Percentiles rank a stretch among this genome's conserved stretches.
These are phyloP conservation scores for Rallus crepitans DNA, from an alignment of 2,797 vertebrate species.

Conservation along the genomic window DNA sequence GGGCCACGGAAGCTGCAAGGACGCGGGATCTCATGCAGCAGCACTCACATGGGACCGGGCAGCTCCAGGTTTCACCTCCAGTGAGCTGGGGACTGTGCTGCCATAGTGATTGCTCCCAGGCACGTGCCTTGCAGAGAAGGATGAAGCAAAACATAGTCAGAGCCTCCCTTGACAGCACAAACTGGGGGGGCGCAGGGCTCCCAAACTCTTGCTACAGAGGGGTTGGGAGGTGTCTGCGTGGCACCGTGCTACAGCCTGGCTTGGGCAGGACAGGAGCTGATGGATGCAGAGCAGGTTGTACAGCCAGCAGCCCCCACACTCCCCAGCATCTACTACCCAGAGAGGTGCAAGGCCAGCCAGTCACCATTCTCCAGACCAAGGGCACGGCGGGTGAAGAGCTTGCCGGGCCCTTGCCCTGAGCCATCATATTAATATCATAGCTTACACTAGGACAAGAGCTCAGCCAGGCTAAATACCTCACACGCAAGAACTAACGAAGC, in stretches of 20 bases:
- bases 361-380: not conserved
- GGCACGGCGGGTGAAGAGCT: not conserved
- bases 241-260: not conserved
- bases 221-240: not conserved
- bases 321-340: accelerated
- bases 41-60: not conserved
- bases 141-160: not conserved
- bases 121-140: not conserved
- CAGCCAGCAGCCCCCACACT: accelerated
- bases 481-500: not conserved
- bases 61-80: slow-evolving; percentile 11
- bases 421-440: slow-evolving; percentile 53
- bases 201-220: not conserved
- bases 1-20: not conserved
- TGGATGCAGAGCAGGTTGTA: not conserved
- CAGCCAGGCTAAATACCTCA: slow-evolving; percentile 17
- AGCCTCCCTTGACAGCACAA: not conserved
- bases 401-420: not conserved
- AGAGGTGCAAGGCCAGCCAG: accelerated
- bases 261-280: not conserved
- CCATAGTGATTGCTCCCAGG: not conserved
- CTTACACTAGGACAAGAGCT: slow-evolving; percentile 2
- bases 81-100: not conserved
- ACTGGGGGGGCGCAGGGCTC: accelerated
- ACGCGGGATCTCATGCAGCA: not conserved